phyloP scores from a whole-genome alignment of 2,888 invertebrate species.

The Dasysyrphus albostriatus region DNA sequence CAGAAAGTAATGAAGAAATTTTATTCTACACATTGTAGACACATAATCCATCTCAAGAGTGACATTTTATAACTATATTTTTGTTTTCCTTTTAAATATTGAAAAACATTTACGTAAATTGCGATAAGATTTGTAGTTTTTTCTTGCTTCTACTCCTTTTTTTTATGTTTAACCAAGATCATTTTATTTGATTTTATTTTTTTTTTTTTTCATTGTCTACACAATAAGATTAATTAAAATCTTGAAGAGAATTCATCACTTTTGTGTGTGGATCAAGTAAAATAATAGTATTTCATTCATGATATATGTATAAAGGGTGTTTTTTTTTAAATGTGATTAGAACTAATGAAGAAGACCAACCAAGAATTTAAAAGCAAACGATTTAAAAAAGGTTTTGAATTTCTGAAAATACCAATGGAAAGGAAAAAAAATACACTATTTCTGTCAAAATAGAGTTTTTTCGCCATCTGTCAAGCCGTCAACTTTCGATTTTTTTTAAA shows the following conservation, averaged over 20 bases:
- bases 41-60: background rate
- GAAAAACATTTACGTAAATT: slow-evolving; percentile 48
- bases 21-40: background rate
- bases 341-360: too few relatives aligned
- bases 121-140: slow-evolving; percentile 40
- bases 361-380: too few relatives aligned
- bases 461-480: too few relatives aligned
- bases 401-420: too few relatives aligned
- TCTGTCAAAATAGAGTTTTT: too few relatives aligned
- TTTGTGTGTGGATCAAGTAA: background rate
- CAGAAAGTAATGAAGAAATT: background rate
- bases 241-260: slow-evolving; percentile 41
- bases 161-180: slow-evolving; percentile 51
- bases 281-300: slow-evolving; percentile 36
- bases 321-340: background rate
- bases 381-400: too few relatives aligned
- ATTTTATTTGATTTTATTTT: background rate
- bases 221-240: slow-evolving; percentile 55
- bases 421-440: too few relatives aligned
- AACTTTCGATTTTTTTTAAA: too few relatives aligned
- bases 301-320: slow-evolving; percentile 10
- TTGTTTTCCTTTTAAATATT: slow-evolving; percentile 15
- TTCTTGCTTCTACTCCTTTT: slow-evolving; percentile 35
- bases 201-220: slow-evolving; percentile 21
- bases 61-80: slow-evolving; percentile 33